Conservation (phyloP, 2,113 vertebrate genomes). For the Dromiciops gliroides region DNA sequence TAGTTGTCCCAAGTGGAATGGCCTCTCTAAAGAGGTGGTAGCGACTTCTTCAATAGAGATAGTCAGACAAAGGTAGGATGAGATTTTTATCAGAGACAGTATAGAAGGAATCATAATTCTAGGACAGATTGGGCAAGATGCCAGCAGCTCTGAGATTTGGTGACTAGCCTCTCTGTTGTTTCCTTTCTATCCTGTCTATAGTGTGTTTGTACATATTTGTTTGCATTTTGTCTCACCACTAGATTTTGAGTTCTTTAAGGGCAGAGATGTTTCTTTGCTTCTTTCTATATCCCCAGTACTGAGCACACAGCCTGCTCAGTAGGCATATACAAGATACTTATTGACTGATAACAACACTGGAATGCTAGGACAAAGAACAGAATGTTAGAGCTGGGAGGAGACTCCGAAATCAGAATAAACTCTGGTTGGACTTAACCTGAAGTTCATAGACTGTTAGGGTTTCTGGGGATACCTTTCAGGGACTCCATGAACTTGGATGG, state of each 20-base stretch:
- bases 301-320: neutral
- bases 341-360: neutral
- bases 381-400: neutral
- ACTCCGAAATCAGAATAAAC: neutral
- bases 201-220: neutral
- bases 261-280: neutral
- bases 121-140: neutral
- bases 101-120: neutral
- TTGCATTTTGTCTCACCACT: neutral
- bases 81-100: neutral
- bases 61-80: neutral
- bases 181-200: neutral
- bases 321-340: neutral
- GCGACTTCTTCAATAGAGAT: neutral
- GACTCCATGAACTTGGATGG: neutral
- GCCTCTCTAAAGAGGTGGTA: neutral
- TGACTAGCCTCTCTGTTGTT: neutral
- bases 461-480: neutral
- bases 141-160: neutral
- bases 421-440: neutral
- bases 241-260: neutral
- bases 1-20: neutral
- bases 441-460: neutral
- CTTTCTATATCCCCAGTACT: neutral
- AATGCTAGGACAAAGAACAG: neutral